A percentile compares a stretch with the other conserved stretches of the same genome.
These are phyloP conservation scores for Lasioglossum zephyrum DNA, from an alignment of 2,888 invertebrate genomes.

Conservation along the genomic window DNA sequence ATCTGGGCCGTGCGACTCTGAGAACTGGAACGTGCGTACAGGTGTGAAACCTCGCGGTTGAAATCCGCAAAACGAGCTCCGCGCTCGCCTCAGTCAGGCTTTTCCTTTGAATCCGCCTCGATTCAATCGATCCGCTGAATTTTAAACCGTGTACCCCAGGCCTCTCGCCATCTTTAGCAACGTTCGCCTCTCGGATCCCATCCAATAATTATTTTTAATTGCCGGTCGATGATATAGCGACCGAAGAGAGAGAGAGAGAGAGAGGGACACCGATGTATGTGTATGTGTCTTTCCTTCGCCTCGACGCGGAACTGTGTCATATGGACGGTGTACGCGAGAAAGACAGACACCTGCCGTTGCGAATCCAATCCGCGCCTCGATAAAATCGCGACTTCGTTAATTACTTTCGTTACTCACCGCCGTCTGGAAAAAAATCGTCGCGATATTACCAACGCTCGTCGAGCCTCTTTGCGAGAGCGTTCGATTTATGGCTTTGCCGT, in stretches of 20 bases:
- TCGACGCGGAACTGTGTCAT: neutral
- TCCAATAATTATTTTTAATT: slow-evolving; percentile 46
- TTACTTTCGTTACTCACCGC: slow-evolving; percentile 2
- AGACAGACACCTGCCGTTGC: neutral
- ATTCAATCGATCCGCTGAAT: slow-evolving; percentile 48
- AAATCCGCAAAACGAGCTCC: slow-evolving; percentile 37
- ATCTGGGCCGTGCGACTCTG: slow-evolving; percentile 74
- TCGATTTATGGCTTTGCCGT: neutral
- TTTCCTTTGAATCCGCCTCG: slow-evolving; percentile 51
- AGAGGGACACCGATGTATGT: neutral
- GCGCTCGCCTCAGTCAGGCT: slow-evolving; percentile 6
- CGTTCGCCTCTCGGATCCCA: slow-evolving; percentile 16
- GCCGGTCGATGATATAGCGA: slow-evolving; percentile 25
- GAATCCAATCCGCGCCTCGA: neutral
- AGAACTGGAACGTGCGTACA: slow-evolving; percentile 74
- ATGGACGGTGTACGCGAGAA: neutral
- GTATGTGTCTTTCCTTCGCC: neutral
- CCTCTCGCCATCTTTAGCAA: slow-evolving; percentile 27
- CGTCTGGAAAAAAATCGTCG: neutral
- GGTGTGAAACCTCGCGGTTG: slow-evolving; percentile 68
- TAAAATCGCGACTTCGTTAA: slow-evolving; percentile 6
- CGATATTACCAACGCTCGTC: neutral
- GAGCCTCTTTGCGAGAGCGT: neutral
- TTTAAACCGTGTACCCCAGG: slow-evolving; percentile 25
- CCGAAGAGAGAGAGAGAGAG: neutral